Evolutionary conservation across 2,888 invertebrate genomes (phyloP).

Genomic region (Chorisops tibialis): DNA sequence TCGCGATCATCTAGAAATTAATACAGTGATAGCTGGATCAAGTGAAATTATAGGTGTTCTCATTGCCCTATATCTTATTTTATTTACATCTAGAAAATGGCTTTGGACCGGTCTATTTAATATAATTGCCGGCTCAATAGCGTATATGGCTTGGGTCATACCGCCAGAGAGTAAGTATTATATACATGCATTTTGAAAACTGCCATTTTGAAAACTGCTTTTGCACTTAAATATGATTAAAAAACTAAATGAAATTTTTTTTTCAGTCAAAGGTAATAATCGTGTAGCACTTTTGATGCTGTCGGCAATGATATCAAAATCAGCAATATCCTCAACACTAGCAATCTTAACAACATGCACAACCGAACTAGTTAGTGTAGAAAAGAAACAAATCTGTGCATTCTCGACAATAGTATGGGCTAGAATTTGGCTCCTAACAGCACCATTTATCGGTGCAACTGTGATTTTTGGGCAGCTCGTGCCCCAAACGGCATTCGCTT

Average conservation of each 20-base stretch:
- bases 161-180: constrained; percentile 42
- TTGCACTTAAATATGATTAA: too few species aligned
- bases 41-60: constrained; percentile 51
- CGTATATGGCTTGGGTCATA: constrained; percentile 50
- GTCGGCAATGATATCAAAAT: constrained; percentile 52
- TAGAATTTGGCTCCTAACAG: constrained; percentile 50
- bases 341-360: constrained; percentile 51
- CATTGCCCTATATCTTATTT: constrained; percentile 48
- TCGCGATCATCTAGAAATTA: constrained; percentile 50
- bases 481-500: constrained; percentile 49
- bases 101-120: constrained; percentile 50
- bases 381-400: constrained; percentile 48
- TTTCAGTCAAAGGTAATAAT: constrained; percentile 42
- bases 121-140: constrained; percentile 47
- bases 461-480: constrained; percentile 49
- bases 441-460: constrained; percentile 51
- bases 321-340: constrained; percentile 51
- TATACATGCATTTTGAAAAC: background rate
- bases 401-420: constrained; percentile 53
- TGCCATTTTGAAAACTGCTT: too few species aligned
- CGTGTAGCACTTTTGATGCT: constrained; percentile 49
- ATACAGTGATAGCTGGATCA: constrained; percentile 51
- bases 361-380: constrained; percentile 48
- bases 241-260: too few species aligned
- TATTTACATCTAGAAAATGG: constrained; percentile 49